A percentile compares a stretch with the other conserved stretches of the same genome.
Evolutionary conservation across 2,888 invertebrate species (phyloP).

Genomic region (Bellardia bayeri): DNA sequence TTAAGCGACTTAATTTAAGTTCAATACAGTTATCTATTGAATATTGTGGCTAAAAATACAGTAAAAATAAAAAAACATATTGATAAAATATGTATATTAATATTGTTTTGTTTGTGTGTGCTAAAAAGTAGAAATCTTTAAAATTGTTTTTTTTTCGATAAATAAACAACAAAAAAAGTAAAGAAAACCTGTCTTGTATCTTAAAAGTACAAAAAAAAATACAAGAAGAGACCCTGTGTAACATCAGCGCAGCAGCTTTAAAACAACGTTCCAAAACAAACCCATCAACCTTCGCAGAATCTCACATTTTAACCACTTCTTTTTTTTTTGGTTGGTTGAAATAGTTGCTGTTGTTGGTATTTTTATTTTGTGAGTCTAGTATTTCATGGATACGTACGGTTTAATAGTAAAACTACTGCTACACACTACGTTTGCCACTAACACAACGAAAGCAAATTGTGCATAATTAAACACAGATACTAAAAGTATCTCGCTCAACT

Average conservation of each 20-base stretch:
- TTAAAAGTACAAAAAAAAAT: conserved; percentile 37
- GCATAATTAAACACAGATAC: conserved; percentile 15
- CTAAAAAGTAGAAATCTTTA: conserved; percentile 66
- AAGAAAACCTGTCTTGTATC: conserved; percentile 69
- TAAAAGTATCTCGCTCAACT: conserved; percentile 44
- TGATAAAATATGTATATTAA: conserved; percentile 19
- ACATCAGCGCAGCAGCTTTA: conserved; percentile 44
- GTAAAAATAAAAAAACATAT: background rate
- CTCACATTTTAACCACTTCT: conserved; percentile 67
- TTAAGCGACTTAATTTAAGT: conserved; percentile 46
- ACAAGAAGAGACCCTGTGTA: conserved; percentile 67
- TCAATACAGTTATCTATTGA: conserved; percentile 43
- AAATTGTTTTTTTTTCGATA: conserved; percentile 29
- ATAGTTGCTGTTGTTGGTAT: conserved; percentile 14
- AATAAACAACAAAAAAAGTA: conserved; percentile 30
- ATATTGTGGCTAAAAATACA: conserved; percentile 28
- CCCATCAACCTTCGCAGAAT: conserved; percentile 73
- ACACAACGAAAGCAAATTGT: conserved; percentile 1
- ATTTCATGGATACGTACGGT: conserved; percentile 59
- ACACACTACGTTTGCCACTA: conserved; percentile 24
- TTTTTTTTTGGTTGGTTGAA: conserved; percentile 26
- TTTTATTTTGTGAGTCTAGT: conserved; percentile 55
- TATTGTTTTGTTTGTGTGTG: conserved; percentile 44
- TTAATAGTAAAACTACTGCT: conserved; percentile 65
- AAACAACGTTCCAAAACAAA: conserved; percentile 62